Evolutionary conservation across 1,140 invertebrate genomes (phyloP), one percentile per base, ranked within the genome.

Genomic region (Coenobita brevimanus): DNA sequence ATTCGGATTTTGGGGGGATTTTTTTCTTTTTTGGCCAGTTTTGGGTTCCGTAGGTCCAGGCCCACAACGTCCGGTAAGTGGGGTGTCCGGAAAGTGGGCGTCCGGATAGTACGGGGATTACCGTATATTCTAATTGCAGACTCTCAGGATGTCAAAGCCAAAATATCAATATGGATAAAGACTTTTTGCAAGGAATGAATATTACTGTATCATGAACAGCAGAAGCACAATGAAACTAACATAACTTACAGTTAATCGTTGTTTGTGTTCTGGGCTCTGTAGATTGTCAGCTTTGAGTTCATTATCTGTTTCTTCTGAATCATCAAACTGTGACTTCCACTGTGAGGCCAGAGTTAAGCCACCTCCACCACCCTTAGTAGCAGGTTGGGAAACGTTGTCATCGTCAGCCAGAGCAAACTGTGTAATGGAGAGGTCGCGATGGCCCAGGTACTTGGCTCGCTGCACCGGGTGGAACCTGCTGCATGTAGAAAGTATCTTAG

Each of bases 311-410:
- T 97, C 97, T 90, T 98, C 97, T 0, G 97, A 97, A 92, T 98
- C 97, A 92, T 98, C 97, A 91, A 98, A 98, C 91, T 98, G 97
- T 2, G 96, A 97, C 92, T 98, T 98, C 97, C 97, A 98, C 91
- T 97, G 95, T 1, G 97, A 97, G 0, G 96, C 97, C 15, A 98
- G 92, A 0, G 97, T 98, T 2, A 97, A 92, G 0, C 96, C 57
- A 92, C 93, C 93, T 62, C 93, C 93, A 41, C 94, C 94, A n/a
- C 94, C 94, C 89, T 93, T 92, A 0, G 94, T 94, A 38, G 96
- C 95, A 93, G 97, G 97, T 92, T 97, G 97, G 13, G 97, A 98
- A 0, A 97, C 95, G 91, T 97, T 98, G 88, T 98, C 97, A 92
- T 98, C 97, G 92, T 98, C 97, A 91, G 98, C 98, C 83, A 98